Base-by-base conservation (phyloP, 2,888 invertebrate species). In the Brenthis daphne region DNA sequence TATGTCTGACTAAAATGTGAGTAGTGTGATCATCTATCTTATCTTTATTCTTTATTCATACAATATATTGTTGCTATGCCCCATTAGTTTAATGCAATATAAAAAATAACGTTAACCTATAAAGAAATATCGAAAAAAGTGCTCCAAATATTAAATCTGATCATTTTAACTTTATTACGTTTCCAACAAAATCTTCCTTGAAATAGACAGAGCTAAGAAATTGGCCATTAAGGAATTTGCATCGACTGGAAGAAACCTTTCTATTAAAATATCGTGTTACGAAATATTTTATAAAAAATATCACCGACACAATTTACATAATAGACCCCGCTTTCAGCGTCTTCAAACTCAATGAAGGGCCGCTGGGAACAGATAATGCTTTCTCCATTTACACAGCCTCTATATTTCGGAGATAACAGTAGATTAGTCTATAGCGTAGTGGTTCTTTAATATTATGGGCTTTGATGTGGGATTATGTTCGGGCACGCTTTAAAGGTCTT, bases 301-400 rank as follows among this genome's bases (percentile, higher is more conserved):
- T 74, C 71, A 74, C 65, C 72, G 64, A 65, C 71, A 67, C 73
- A 74, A 77, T 79, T 79, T 79, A 74, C 79, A 79, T 79, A 79
- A 79, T 76, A 75, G 74, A 75, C 74, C 71, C 65, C 67, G 73
- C 74, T 71, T 72, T 72, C 74, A 69, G 70, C 71, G 69, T 72
- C 70, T 73, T 72, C 72, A 72, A 72, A 74, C 73, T 79, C 75
- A 75, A 78, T 76, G 72, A 75, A 76, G 79, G 82, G 73, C 84
- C 80, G 75, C 69, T 77, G 84, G 83, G 84, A 83, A 74, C 76
- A 80, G 82, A 84, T 86, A 85, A 87, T 85, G 81, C 81, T 79
- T 79, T 80, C 79, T 81, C 77, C 81, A 79, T 85, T 82, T 82
- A 79, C 80, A 76, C 78, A 79, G 79, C 70, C 72, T 75, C 76